Conservation (phyloP, 1,140 invertebrate species). For the Pachyrhynchus sulphureomaculatus region DNA sequence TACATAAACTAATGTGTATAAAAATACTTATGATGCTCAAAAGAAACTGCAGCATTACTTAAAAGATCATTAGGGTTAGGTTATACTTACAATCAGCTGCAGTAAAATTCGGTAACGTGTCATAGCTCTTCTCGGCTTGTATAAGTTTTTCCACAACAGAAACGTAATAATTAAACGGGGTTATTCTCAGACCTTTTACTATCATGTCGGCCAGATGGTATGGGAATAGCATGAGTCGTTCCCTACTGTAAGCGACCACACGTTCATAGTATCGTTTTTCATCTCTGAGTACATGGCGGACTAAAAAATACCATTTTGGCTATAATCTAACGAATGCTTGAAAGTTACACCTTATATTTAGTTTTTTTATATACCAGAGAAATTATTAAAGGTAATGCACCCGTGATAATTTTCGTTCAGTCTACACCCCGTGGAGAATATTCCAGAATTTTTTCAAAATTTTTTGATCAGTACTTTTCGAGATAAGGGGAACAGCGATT, state of each 20-base stretch:
- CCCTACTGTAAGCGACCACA: slow-evolving; percentile 82
- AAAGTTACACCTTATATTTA: no score
- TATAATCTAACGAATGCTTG: no score
- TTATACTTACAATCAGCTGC: slow-evolving; percentile 88
- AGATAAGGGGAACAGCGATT: no score
- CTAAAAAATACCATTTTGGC: slow-evolving; percentile 65
- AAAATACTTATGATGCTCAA: no score
- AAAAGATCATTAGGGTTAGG: neutral
- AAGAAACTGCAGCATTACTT: neutral
- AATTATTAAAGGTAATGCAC: no score
- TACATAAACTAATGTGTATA: no score
- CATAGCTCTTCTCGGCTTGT: slow-evolving; percentile 92
- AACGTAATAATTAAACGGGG: slow-evolving; percentile 93
- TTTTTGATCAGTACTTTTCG: no score
- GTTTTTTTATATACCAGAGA: no score
- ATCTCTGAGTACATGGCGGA: slow-evolving; percentile 78
- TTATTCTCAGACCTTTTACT: slow-evolving; percentile 87
- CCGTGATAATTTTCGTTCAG: no score
- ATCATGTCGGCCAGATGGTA: slow-evolving; percentile 95
- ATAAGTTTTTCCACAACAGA: slow-evolving; percentile 85
- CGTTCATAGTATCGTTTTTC: slow-evolving; percentile 88
- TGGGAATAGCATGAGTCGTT: slow-evolving; percentile 89
- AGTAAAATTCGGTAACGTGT: slow-evolving; percentile 95
- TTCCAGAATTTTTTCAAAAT: no score
- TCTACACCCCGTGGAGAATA: no score